These are phyloP conservation scores for Polymixis flavicincta DNA, from an alignment of 2,888 invertebrate genomes.

Conservation along the genomic window DNA sequence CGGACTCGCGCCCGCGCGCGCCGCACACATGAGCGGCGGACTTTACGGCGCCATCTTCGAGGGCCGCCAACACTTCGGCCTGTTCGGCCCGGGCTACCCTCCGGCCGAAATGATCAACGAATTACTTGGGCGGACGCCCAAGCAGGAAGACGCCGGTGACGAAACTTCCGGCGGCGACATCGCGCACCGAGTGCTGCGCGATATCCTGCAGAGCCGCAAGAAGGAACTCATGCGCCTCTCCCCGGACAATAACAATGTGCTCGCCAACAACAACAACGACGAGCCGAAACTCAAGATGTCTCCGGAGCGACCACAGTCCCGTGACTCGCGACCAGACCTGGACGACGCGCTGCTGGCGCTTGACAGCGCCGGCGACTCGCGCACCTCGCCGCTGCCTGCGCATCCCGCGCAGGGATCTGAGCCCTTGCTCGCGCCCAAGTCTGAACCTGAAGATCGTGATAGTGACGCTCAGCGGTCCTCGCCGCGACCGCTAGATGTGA, in stretches of 20 bases:
- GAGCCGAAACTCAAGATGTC: constrained; percentile 90
- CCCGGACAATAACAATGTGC: constrained; percentile 90
- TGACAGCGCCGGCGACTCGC: constrained; percentile 89
- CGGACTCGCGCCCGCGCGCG: constrained; percentile 90
- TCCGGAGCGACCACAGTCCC: constrained; percentile 92
- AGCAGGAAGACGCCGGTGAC: constrained; percentile 92
- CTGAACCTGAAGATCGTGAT: constrained; percentile 92
- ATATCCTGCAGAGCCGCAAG: constrained; percentile 97
- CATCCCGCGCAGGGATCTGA: constrained; percentile 86
- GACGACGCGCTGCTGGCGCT: constrained; percentile 92
- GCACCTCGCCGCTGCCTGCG: constrained; percentile 90
- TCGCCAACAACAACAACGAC: constrained; percentile 90
- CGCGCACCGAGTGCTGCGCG: constrained; percentile 96
- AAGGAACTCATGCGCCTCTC: constrained; percentile 94
- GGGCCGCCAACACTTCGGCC: constrained; percentile 95
- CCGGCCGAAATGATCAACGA: constrained; percentile 98
- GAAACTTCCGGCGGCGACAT: constrained; percentile 88
- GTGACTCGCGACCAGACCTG: constrained; percentile 91
- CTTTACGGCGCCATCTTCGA: constrained; percentile 97
- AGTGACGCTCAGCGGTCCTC: constrained; percentile 91
- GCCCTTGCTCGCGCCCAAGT: constrained; percentile 91
- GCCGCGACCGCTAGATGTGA: constrained; percentile 94
- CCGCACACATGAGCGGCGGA: constrained; percentile 96
- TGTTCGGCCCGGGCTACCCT: constrained; percentile 96
- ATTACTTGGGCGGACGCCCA: constrained; percentile 95